Base-by-base conservation (phyloP, 2,113 vertebrate genomes). In the Morone saxatilis region DNA sequence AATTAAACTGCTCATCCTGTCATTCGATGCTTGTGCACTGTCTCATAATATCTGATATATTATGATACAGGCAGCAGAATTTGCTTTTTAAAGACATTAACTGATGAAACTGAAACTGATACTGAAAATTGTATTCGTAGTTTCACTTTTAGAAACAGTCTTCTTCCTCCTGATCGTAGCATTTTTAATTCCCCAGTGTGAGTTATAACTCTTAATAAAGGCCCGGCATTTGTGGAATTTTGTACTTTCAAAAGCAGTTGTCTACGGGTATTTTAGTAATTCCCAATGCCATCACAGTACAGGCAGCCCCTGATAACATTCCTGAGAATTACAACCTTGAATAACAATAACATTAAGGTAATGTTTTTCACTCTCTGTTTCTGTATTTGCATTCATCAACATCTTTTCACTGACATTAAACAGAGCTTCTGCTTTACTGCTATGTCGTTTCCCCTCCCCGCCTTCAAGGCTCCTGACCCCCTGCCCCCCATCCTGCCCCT, bases 391-490 rank as follows among this genome's bases (percentile, higher is more conserved):
- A 51, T 51, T 51, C 0, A 25, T n/a, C 5, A 14, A 38, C 7
- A 31, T 53, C 2, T 61, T n/a, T 36, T 45, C 14, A 6, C 22
- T 57, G 43, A 60, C 61, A 4, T 40, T n/a, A 73, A 56, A 47
- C 59, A 43, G 56, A 72, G 25, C 22, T 6, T 31, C 20, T 61
- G 61, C 20, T 67, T 76, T 54, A 74, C 76, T 61, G 54, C 72
- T 6, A 43, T 10, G 61, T 25, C 4, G 7, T 48, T 72, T 72
- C 59, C 70, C 67, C 67, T 56, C 68, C 72, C 31, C 1, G 19
- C 63, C 45, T 51, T 59, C 9, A 19, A 41, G n/a, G 25, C 60
- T 45, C 13, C 10, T 62, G 76, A 72, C 78, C 75, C 79, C 45
- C 36, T 70, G 70, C 60, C 50, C 50, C 38, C 60, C 63, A 5